Conservation (phyloP, 2,797 vertebrate genomes). For the Kryptopterus vitreolus region DNA sequence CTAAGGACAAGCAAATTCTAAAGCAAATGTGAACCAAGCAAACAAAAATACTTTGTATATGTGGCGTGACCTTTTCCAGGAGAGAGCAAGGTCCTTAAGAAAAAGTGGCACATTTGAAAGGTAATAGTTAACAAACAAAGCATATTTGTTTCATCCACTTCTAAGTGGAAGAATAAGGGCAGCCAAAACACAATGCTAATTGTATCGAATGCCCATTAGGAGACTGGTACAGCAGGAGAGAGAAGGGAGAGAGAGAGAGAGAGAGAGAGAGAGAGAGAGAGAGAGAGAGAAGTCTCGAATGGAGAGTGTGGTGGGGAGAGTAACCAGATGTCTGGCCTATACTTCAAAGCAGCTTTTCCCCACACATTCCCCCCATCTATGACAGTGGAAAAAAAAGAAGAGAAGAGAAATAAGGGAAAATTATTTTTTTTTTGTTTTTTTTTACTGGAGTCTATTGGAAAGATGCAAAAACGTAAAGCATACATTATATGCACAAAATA, state of each 20-base stretch:
- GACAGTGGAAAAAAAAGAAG: slow-evolving; percentile 33
- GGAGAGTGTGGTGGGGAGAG: slow-evolving; percentile 48
- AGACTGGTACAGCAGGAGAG: slow-evolving; percentile 35
- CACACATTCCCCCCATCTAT: slow-evolving; percentile 57
- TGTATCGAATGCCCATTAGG: slow-evolving; percentile 43
- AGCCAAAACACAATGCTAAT: slow-evolving; percentile 52
- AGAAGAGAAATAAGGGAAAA: slow-evolving; percentile 52
- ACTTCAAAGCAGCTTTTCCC: slow-evolving; percentile 72
- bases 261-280: slow-evolving; percentile 26
- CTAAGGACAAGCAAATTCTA: background rate
- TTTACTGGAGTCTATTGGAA: slow-evolving; percentile 30
- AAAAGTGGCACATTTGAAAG: background rate
- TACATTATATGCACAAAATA: slow-evolving; percentile 2
- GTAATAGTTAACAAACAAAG: background rate
- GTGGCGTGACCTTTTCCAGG: background rate
- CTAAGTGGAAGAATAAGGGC: slow-evolving; percentile 51
- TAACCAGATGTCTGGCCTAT: slow-evolving; percentile 75
- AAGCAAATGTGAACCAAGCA: background rate
- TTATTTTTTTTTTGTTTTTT: slow-evolving; percentile 51
- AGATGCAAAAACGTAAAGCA: slow-evolving; percentile 10
- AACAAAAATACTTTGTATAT: background rate
- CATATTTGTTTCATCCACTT: slow-evolving; percentile 19
- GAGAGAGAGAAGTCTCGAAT: slow-evolving; percentile 45
- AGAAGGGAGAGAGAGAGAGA: slow-evolving; percentile 16
- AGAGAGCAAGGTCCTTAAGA: background rate